phyloP scores from a whole-genome alignment of 1,140 invertebrate genomes.

The Caenorhabditis brenneri region DNA sequence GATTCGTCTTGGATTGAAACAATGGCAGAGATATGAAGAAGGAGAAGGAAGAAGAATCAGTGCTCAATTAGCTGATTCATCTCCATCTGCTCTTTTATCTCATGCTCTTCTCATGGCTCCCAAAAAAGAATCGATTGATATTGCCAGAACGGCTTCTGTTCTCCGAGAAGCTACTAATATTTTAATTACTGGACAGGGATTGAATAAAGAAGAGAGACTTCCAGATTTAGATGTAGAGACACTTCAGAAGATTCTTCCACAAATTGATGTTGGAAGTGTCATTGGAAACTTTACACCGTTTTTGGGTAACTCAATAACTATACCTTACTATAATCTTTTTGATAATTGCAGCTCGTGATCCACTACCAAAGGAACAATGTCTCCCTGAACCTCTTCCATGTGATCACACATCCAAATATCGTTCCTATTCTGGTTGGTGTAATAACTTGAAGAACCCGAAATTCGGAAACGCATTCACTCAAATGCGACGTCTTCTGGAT shows the following conservation, averaged over 20 bases:
- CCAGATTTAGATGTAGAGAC: conserved; percentile 66
- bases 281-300: conserved; percentile 67
- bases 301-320: conserved; percentile 45
- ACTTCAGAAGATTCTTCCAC: conserved; percentile 65
- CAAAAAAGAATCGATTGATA: conserved; percentile 66
- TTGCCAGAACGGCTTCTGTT: conserved; percentile 65
- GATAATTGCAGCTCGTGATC: conserved; percentile 1
- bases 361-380: conserved; percentile 57
- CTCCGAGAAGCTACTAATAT: conserved; percentile 67
- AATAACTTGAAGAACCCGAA: conserved; percentile 87
- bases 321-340: background rate
- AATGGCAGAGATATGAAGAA: conserved; percentile 62
- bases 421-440: conserved; percentile 85
- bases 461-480: conserved; percentile 78
- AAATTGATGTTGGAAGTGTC: conserved; percentile 66
- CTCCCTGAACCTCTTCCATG: conserved; percentile 75
- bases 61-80: conserved; percentile 23
- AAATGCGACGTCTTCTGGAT: conserved; percentile 83
- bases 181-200: conserved; percentile 62
- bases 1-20: conserved; percentile 62
- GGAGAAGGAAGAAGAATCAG: conserved; percentile 62
- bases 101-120: conserved; percentile 68
- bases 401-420: conserved; percentile 81
- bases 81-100: conserved; percentile 59
- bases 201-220: conserved; percentile 58